Base-by-base conservation (phyloP, 2,797 vertebrate genomes). In the Myotis planiceps region DNA sequence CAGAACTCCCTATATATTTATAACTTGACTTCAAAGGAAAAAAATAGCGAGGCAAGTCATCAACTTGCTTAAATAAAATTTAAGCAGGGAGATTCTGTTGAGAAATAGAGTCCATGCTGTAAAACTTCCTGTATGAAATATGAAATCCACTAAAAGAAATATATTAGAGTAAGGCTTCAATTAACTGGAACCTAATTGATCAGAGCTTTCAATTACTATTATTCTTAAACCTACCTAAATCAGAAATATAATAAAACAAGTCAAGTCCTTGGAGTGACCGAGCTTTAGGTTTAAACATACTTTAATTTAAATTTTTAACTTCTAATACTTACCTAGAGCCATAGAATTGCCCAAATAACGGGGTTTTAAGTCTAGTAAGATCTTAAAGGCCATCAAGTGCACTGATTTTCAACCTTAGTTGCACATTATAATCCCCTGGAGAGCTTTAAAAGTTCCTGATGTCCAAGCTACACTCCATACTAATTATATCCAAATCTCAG, bases 41-140 rank as follows among this genome's bases (percentile, higher is more conserved):
- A 94, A 94, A 92, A 78, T 19, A 75, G 78, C 86, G 10, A 94
- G 72, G 75, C 34, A 91, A 88, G 60, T 96, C 81, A 80, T 90
- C 88, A 78, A 75, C 51, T 89, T 76, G n/a, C 75, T 95, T 95
- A 94, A 93, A 91, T 89, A 89, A 92, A 94, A 87, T 94, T 95
- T 83, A 94, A 87, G 83, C 81, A 63, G 74, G 34, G 80, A 74
- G 47, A 95, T 81, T 96, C 84, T 94, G 82, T 80, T 92, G 87
- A 93, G 72, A 96, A 92, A 34, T 25, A 78, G 80, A 80, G 63
- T 86, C 58, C 51, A 79, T 55, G 80, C 80, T 75, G 6, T 93
- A 71, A 85, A 92, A 93, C 14, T 92, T 55, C 16, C 34, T 13
- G 13, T n/a, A 51, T 34, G 68, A 95, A 94, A 92, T 90, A 78